Conservation (phyloP, 2,113 vertebrate species). For the Anarhynchus alexandrinus region DNA sequence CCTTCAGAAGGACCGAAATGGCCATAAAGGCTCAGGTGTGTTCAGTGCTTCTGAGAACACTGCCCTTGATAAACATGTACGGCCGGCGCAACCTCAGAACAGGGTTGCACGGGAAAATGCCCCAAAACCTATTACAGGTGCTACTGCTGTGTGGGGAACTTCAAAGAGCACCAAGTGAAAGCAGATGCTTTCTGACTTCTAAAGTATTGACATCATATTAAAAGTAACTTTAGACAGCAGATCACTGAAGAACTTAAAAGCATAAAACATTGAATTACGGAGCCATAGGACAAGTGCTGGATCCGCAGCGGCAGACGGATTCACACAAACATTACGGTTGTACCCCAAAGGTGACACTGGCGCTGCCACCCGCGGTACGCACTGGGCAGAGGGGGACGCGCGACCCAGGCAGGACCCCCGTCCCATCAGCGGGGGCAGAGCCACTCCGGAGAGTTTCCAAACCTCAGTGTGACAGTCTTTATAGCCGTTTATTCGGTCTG, state of each 20-base stretch:
- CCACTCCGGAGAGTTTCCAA: not conserved
- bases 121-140: not conserved
- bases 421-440: not conserved
- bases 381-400: rapidly evolving
- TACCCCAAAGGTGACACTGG: not conserved
- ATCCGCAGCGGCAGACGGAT: not conserved
- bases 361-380: rapidly evolving
- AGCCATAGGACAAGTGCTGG: not conserved
- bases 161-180: not conserved
- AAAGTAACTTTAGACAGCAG: not conserved
- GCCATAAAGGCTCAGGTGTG: not conserved
- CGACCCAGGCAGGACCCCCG: no score
- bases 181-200: not conserved
- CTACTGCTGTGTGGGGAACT: rapidly evolving
- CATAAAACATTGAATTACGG: rapidly evolving
- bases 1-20: not conserved
- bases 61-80: rapidly evolving
- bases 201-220: rapidly evolving
- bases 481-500: not conserved
- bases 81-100: rapidly evolving
- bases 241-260: not conserved
- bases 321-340: rapidly evolving
- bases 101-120: rapidly evolving
- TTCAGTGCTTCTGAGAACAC: rapidly evolving
- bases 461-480: rapidly evolving